Evolutionary conservation across 2,113 vertebrate species (phyloP).

Genomic region (Chloroceryle aenea): DNA sequence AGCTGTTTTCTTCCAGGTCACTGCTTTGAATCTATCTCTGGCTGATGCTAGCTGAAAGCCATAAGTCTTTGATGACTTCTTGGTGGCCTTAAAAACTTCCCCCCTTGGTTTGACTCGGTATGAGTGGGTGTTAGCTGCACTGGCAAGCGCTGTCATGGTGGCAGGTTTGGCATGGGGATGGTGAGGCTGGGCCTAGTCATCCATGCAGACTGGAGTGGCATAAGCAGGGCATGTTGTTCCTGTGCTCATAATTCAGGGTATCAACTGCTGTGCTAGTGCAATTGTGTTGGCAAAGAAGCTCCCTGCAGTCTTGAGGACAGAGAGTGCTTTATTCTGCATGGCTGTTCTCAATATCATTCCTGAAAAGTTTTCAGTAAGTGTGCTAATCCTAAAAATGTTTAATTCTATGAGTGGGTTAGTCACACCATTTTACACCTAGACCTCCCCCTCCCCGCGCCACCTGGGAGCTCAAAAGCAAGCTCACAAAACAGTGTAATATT

Average conservation of each 20-base stretch:
- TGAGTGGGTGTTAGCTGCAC: background rate
- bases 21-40: slow-evolving; percentile 8
- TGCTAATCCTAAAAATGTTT: background rate
- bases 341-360: background rate
- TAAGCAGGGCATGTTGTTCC: rapidly evolving
- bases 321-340: background rate
- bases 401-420: background rate
- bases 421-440: background rate
- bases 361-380: background rate
- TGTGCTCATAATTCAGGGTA: rapidly evolving
- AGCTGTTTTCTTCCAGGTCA: slow-evolving; percentile 67
- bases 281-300: background rate
- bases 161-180: background rate
- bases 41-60: background rate
- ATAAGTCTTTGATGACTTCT: slow-evolving; percentile 19
- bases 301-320: background rate
- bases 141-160: rapidly evolving
- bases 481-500: background rate
- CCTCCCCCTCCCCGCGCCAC: background rate
- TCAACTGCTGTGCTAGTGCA: rapidly evolving
- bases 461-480: background rate
- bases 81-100: background rate
- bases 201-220: rapidly evolving
- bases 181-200: background rate
- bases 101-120: background rate